Evolutionary conservation across 2,797 vertebrate species (phyloP), one percentile per base, ranked within the genome.

Genomic region (Arnoldichthys spilopterus): DNA sequence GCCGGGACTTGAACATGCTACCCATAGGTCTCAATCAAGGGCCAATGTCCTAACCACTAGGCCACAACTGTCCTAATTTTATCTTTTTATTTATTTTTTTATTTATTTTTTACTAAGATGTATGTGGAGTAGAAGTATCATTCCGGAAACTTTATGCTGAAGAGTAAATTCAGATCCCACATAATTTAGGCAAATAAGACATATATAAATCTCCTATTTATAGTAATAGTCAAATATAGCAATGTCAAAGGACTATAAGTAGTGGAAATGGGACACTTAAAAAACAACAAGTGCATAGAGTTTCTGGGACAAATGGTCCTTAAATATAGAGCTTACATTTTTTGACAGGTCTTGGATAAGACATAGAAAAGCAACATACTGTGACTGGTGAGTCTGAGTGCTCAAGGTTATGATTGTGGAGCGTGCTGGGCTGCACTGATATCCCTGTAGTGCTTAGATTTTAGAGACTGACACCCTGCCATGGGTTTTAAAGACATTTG

Each of bases 321-420:
- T 68, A 80, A 63, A 81, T 72, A 78, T 51, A 64, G 54, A 76
- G 67, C 62, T 74, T 73, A 80, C 20, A 82, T 76, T 32, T 37
- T 80, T 75, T 51, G 34, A 37, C 49, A 75, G 71, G 74, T 71
- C 68, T 73, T 79, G 73, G 71, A 43, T 77, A 79, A 72, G 43
- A 34, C 59, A 72, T 28, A 53, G 71, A 79, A 78, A 77, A 53
- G 76, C 68, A 62, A 72, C 22, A 49, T 30, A 75, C 49, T 74
- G 69, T 64, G 53, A 69, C 30, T 67, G 59, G 77, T 67, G 26
- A 67, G 58, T 71, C 62, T 72, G 58, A 53, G 13, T 58, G 28
- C 77, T 79, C 72, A 76, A 79, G 81, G 73, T 72, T 79, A 79
- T 56, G 51, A 34, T 63, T 54, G 45, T 56, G 59, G 59, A 72